phyloP scores from a whole-genome alignment of 2,113 vertebrate species.

The Malurus elegans region DNA sequence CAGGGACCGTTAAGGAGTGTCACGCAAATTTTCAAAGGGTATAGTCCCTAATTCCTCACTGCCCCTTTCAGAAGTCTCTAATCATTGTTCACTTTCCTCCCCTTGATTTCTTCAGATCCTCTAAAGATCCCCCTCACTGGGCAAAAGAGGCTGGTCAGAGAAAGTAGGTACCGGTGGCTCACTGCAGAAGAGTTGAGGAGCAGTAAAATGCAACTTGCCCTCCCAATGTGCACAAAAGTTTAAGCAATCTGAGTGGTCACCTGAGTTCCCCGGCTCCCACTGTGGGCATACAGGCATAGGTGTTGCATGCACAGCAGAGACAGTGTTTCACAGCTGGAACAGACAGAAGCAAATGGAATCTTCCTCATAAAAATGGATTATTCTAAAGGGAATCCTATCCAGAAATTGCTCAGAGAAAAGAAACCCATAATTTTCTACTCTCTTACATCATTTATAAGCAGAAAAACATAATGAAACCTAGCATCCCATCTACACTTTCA shows the following conservation, averaged over 20 bases:
- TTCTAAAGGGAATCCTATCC: neutral
- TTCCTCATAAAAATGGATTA: neutral
- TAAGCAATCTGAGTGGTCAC: neutral
- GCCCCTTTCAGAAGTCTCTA: conserved; percentile 65
- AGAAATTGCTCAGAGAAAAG: neutral
- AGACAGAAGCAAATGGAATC: neutral
- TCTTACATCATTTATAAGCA: neutral
- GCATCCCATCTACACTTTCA: neutral
- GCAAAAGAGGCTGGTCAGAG: neutral
- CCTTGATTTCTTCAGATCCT: conserved; percentile 47
- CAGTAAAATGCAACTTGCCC: neutral
- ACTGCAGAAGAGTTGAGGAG: neutral
- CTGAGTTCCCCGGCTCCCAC: neutral
- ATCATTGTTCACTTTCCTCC: conserved; percentile 44
- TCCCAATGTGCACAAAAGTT: neutral
- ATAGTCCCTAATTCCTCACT: conserved; percentile 63
- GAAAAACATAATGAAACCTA: neutral
- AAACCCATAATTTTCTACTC: neutral
- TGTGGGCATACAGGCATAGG: fast-evolving
- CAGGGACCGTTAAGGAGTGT: conserved; percentile 69
- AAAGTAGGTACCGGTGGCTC: neutral
- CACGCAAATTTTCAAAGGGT: conserved; percentile 68
- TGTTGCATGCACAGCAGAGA: neutral
- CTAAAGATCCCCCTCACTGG: conserved; percentile 30
- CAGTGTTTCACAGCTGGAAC: neutral